A percentile compares a stretch with the other conserved stretches of the same genome.
These are phyloP conservation scores for Lysandra bellargus DNA, from an alignment of 2,888 invertebrate species.

Conservation along the genomic window DNA sequence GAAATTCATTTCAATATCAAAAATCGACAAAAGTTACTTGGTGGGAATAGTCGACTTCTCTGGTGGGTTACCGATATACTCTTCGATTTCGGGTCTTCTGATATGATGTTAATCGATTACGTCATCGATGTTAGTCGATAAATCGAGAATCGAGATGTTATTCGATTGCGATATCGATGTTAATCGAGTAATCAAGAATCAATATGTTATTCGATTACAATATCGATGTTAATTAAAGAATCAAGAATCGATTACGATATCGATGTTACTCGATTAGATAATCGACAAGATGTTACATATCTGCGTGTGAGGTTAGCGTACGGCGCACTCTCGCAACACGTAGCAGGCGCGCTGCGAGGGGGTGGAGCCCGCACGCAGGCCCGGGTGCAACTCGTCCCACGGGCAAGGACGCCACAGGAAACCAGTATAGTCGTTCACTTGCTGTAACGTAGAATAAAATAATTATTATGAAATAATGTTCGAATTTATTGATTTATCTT, in stretches of 20 bases:
- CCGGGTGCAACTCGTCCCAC: conserved; percentile 54
- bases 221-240: not conserved
- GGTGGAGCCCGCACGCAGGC: conserved; percentile 50
- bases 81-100: not conserved
- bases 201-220: not conserved
- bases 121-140: not conserved
- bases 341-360: conserved; percentile 49
- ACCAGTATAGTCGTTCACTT: conserved; percentile 55
- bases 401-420: conserved; percentile 54
- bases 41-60: not conserved
- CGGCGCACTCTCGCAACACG: conserved; percentile 46
- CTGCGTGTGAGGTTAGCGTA: conserved; percentile 39
- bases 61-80: not conserved
- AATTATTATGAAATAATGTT: not conserved
- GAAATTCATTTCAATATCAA: not conserved
- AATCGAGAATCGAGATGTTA: not conserved
- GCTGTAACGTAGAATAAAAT: conserved; percentile 45
- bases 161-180: not conserved
- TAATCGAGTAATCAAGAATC: not conserved
- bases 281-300: not conserved
- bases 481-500: not conserved
- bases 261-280: not conserved
- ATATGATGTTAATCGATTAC: not conserved
- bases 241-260: not conserved
- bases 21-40: not conserved